A percentile compares a stretch with the other conserved stretches of the same genome.
Evolutionary conservation across 2,888 invertebrate species (phyloP).

Genomic region (Ernsta delagoae): DNA sequence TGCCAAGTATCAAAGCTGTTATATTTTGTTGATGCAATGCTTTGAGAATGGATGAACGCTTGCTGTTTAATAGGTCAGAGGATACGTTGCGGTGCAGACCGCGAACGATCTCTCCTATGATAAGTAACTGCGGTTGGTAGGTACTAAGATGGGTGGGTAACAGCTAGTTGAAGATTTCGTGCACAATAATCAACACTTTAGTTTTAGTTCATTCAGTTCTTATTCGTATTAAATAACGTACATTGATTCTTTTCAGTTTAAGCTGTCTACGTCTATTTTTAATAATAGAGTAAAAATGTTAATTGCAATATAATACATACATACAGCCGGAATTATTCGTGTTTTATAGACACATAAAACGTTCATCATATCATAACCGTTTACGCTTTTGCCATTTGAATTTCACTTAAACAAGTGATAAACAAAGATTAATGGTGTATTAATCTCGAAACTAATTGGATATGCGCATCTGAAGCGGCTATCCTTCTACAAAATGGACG

Average conservation of each 20-base stretch:
- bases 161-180: too few relatives aligned
- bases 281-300: too few relatives aligned
- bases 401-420: slow-evolving; percentile 35
- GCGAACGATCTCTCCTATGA: too few relatives aligned
- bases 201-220: too few relatives aligned
- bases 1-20: slow-evolving; percentile 15
- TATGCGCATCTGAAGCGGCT: slow-evolving; percentile 50
- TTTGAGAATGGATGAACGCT: neutral
- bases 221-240: too few relatives aligned
- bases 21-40: slow-evolving; percentile 20
- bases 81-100: neutral
- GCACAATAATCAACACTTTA: too few relatives aligned
- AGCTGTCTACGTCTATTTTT: too few relatives aligned
- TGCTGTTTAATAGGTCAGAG: neutral
- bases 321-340: neutral
- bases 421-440: slow-evolving; percentile 42
- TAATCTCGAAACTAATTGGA: slow-evolving; percentile 52
- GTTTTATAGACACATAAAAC: neutral
- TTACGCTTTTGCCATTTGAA: slow-evolving; percentile 11
- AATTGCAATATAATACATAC: neutral
- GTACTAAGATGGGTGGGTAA: too few relatives aligned
- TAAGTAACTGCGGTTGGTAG: too few relatives aligned
- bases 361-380: slow-evolving; percentile 1
- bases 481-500: slow-evolving; percentile 49
- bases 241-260: too few relatives aligned